Base-by-base conservation (phyloP, 2,888 invertebrate species). In the Tenthredo notha region DNA sequence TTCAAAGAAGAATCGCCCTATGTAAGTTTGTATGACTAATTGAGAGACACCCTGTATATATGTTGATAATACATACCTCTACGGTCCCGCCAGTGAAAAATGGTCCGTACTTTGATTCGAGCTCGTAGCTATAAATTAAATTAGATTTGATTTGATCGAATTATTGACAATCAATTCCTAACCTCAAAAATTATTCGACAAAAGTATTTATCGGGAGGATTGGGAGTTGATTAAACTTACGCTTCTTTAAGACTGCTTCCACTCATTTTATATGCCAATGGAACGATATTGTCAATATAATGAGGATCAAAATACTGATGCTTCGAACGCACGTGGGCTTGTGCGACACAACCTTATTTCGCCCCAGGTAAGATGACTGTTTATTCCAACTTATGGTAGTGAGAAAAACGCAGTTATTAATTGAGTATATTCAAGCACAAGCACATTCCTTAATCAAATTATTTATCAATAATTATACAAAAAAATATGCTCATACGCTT, bases 81-180 rank as follows among this genome's bases (percentile, higher is more conserved):
- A 98, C 95, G 90, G 96, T 95, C 85, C 98, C 98, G 10, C 98
- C 97, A 0, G 97, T 97, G 90, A 96, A 98, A 92, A 98, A 98
- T 37, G 98, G 97, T 85, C 96, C 96, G 91, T 96, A 95, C 89
- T 96, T 96, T 4, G 95, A 95, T 90, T 96, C 95, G 84, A 96
- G 96, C 86, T 97, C 96, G 93, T 96, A 98, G 87, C 98, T 98
- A 21, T 18, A 80, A 80, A 40, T 12, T n/a, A 80, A 80, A 25
- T 12, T n/a, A 40, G 54, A 37, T 15, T 40, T 47, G 54, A 37
- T 15, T 40, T 47, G 47, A 84, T 37, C 37, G 25, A 84, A 67
- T 84, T 87, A 85, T 85, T 74, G 43, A 25, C 86, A 67, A 78
- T 50, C n/a, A 21, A 43, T 72, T 50, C 65, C 83, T 33, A 70